Conservation (phyloP, 2,113 vertebrate genomes). For the Varanus salvator region DNA sequence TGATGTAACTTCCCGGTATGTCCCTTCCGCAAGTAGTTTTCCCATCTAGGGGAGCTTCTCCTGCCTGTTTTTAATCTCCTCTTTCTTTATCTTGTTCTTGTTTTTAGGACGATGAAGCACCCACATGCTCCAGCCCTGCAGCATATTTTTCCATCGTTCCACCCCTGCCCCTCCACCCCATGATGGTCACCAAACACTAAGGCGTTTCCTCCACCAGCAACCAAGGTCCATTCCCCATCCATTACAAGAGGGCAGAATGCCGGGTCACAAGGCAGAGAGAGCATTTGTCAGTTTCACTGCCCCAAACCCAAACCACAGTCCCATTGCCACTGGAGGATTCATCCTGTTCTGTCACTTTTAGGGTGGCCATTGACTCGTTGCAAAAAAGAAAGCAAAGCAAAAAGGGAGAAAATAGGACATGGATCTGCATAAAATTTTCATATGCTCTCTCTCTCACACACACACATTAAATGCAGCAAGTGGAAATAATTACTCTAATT, state of each 20-base stretch:
- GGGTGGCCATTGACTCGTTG: too few relatives aligned
- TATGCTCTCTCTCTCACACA: too few relatives aligned
- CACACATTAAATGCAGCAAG: too few relatives aligned
- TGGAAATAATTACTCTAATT: too few relatives aligned
- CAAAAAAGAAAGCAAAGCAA: too few relatives aligned
- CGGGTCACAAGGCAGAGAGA: background rate
- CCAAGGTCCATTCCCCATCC: background rate
- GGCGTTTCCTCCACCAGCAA: background rate
- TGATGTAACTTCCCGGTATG: background rate
- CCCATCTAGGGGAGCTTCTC: background rate
- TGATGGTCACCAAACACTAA: background rate
- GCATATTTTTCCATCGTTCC: background rate
- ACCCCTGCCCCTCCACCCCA: too few relatives aligned
- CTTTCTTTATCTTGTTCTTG: background rate
- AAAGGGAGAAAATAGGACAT: too few relatives aligned
- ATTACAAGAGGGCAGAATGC: background rate
- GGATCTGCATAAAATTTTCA: too few relatives aligned
- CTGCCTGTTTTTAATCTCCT: background rate
- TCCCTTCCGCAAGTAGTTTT: background rate
- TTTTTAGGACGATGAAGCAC: background rate
- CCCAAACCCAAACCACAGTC: too few relatives aligned
- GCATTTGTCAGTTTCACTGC: background rate
- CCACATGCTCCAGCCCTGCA: background rate
- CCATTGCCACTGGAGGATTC: background rate
- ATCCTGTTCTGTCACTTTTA: background rate